Percentiles rank a stretch among this genome's conserved stretches.
Conservation (phyloP, 2,797 vertebrate genomes). For the Luscinia megarhynchos region DNA sequence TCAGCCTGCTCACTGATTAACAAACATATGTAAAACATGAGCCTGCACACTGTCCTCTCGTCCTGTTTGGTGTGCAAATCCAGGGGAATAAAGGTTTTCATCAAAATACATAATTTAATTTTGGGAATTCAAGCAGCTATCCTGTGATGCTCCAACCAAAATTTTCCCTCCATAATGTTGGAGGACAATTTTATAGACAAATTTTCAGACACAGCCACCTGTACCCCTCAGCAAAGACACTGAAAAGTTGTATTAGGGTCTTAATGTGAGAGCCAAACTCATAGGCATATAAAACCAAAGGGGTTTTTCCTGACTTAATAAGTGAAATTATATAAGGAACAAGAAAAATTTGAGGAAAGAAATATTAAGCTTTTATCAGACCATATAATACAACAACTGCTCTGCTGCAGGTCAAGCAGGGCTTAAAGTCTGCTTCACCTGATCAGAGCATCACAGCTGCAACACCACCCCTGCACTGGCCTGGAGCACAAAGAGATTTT, state of each 20-base stretch:
- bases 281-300: background rate
- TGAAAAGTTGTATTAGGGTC: background rate
- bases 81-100: background rate
- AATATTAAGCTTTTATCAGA: background rate
- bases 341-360: background rate
- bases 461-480: background rate
- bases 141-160: fast-evolving
- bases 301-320: background rate
- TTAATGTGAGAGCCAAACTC: background rate
- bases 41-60: background rate
- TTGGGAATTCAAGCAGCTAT: background rate
- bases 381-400: background rate
- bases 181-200: background rate
- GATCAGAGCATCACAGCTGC: background rate
- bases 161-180: background rate
- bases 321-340: background rate
- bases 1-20: background rate
- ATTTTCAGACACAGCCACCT: background rate
- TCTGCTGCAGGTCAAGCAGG: background rate
- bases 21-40: background rate
- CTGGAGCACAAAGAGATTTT: background rate
- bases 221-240: background rate
- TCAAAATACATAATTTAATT: background rate
- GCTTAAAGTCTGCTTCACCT: background rate
- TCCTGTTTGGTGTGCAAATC: background rate